A percentile compares a stretch with the other conserved stretches of the same genome.
Evolutionary conservation across 2,888 invertebrate species (phyloP).

Genomic region (Chromoteleia sp.): DNA sequence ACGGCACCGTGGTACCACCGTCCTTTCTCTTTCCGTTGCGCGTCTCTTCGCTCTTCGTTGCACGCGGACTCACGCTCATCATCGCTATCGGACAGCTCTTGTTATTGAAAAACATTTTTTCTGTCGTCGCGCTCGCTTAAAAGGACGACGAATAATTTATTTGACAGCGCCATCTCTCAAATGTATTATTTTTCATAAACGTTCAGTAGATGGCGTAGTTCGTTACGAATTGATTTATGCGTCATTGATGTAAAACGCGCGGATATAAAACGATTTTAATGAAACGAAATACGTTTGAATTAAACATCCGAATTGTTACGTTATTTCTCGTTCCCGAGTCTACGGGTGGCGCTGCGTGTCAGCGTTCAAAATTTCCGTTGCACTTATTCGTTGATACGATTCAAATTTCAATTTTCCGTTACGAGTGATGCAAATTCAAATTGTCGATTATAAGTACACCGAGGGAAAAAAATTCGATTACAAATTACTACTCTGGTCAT

Average conservation of each 20-base stretch:
- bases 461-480: too few species aligned
- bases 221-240: neutral
- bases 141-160: neutral
- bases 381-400: too few species aligned
- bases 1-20: conserved; percentile 69
- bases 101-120: conserved; percentile 31
- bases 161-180: neutral
- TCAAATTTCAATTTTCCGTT: too few species aligned
- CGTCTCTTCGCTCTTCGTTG: conserved; percentile 37
- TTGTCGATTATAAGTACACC: too few species aligned
- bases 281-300: too few species aligned
- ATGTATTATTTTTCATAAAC: neutral
- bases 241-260: neutral
- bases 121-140: neutral
- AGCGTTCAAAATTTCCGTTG: too few species aligned
- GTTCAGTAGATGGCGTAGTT: neutral
- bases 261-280: too few species aligned
- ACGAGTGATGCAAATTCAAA: too few species aligned
- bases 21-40: conserved; percentile 75
- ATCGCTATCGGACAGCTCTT: conserved; percentile 24
- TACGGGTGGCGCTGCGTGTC: too few species aligned
- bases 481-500: too few species aligned
- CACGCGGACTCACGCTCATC: conserved; percentile 34
- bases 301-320: too few species aligned
- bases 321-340: too few species aligned